Evolutionary conservation across 2,797 vertebrate genomes (phyloP), one percentile per base, ranked within the genome.

Genomic region (Eulemur coronatus): DNA sequence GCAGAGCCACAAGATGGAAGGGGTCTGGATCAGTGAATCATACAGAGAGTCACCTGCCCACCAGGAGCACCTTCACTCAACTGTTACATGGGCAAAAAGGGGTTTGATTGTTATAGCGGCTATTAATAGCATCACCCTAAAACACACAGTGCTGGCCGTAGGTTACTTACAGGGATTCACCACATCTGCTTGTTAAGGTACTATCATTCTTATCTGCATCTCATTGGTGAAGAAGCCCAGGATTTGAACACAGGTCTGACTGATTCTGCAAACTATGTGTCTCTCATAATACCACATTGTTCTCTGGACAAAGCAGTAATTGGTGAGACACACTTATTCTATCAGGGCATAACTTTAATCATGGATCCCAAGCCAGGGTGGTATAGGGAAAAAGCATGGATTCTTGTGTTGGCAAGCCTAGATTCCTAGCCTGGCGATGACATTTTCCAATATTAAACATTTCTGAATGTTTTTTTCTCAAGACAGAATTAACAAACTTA

Each of bases 391-490:
- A 8, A 95, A 91, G 0, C 38, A 59, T 67, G 61, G 48, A 41
- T 85, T 38, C 87, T 75, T 26, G 89, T 79, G 84, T 95, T 79
- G 84, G 38, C 12, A 57, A 86, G 67, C n/a, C 65, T 69, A 73
- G 85, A 12, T 50, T 88, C 35, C 91, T 67, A 24, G 72, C 52
- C 13, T 55, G 70, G 80, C 70, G 91, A 50, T 87, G 63, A 12
- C 17, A 89, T 93, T 96, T 97, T 30, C n/a, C 90, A 63, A 28
- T 59, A 79, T 61, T 95, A 95, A 84, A 92, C 86, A 92, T 96
- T 84, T 95, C 55, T 94, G 46, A 46, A 48, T 78, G 43, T 81
- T 57, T 46, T 80, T 86, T 24, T 48, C 22, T 81, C 30, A 0
- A 0, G 87, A 3, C 7, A 69, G 35, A 65, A 90, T 75, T 26